Evolutionary conservation across 2,888 invertebrate genomes (phyloP), one percentile per base, ranked within the genome.

Genomic region (Eurytoma adleriae): DNA sequence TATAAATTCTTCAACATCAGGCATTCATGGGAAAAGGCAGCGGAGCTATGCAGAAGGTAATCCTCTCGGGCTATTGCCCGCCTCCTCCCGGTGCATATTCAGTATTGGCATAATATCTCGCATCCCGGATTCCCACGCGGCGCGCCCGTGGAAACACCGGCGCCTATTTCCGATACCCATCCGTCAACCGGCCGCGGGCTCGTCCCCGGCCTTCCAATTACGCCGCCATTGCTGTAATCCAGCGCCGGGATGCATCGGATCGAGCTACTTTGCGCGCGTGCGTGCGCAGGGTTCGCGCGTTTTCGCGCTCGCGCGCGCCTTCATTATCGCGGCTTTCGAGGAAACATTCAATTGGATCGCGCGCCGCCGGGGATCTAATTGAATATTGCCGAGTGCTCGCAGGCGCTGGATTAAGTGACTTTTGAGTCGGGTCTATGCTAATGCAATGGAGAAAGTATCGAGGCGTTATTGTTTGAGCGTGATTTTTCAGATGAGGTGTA

Each of bases 21-120:
- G 91, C 97, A 98, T 93, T 98, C 98, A 84, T 98, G 97, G 97
- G 96, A 96, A 92, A 97, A 97, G 92, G 97, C 97, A 85, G 97
- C 97, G 84, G 97, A 97, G 92, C 93, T 98, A 92, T 98, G 98
- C 93, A 95, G 96, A 93, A 96, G 97, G 97, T 97, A 92, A 93
- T 64, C 54, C 40, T 57, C 61, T 67, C 48, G 30, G n/a, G 70
- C 64, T 69, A 24, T 54, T 40, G 50, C 61, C 16, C 57, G n/a
- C 57, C 27, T 62, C 48, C 20, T 27, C 27, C 12, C 27, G 62
- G 27, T 48, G 14, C 30, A 16, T 40, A 56, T 24, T 20, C 62
- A n/a, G 40, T 48, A 67, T 68, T 20, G 30, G 54, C 24, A 56
- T 20, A 71, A 57, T 27, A 78, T 48, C 24, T 52, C 30, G 57